A percentile compares a stretch with the other conserved stretches of the same genome.
phyloP scores from a whole-genome alignment of 1,140 invertebrate species.

The Zaprionus ghesquierei region DNA sequence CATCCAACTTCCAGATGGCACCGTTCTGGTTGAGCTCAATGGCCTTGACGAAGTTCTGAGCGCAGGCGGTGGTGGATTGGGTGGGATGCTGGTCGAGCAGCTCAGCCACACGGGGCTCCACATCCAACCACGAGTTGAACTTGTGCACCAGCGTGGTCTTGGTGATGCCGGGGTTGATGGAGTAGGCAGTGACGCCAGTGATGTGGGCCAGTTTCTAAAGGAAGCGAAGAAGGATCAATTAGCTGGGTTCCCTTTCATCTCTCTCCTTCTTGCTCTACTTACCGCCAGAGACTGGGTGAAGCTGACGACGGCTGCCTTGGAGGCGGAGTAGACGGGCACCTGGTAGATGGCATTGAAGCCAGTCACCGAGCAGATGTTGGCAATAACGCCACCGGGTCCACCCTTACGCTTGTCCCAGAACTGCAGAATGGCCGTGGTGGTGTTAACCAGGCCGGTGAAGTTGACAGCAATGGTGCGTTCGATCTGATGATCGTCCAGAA shows the following conservation, averaged over 20 bases:
- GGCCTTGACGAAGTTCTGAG: conserved; percentile 72
- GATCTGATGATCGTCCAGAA: conserved; percentile 71
- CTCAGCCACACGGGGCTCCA: conserved; percentile 64
- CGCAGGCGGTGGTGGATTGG: conserved; percentile 49
- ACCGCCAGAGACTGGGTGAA: conserved; percentile 82
- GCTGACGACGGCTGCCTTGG: conserved; percentile 83
- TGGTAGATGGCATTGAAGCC: conserved; percentile 83
- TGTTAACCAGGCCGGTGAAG: conserved; percentile 74
- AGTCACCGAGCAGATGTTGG: conserved; percentile 86
- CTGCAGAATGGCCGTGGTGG: conserved; percentile 69
- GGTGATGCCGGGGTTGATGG: conserved; percentile 70
- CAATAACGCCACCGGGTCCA: conserved; percentile 86
- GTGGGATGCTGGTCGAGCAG: conserved; percentile 57
- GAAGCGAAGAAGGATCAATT: neutral
- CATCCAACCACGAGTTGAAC: conserved; percentile 74
- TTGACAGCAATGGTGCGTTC: conserved; percentile 79
- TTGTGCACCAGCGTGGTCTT: conserved; percentile 59
- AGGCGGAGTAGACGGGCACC: conserved; percentile 83
- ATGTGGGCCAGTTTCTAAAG: conserved; percentile 49
- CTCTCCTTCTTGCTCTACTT: conserved; percentile 8
- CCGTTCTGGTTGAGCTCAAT: conserved; percentile 73
- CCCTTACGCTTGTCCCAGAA: conserved; percentile 85
- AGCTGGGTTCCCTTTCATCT: neutral
- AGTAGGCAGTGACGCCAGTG: conserved; percentile 64
- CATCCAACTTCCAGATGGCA: conserved; percentile 69